phyloP scores from a whole-genome alignment of 2,888 invertebrate species.

The Carcina quercana region DNA sequence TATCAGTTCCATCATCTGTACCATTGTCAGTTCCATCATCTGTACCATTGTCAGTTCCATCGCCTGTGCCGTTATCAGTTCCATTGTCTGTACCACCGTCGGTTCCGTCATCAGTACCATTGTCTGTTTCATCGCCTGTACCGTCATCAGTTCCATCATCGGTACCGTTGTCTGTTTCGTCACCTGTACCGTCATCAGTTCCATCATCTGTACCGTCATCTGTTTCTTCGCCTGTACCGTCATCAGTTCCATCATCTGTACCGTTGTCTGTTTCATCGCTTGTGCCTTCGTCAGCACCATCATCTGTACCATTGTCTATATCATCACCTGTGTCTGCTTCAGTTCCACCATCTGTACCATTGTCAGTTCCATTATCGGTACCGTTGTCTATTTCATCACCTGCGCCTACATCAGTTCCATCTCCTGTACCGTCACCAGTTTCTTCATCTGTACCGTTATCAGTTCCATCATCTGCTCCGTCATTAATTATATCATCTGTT shows the following conservation, averaged over 20 bases:
- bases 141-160: not conserved
- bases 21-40: not conserved
- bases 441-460: too few species aligned
- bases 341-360: constrained; percentile 1
- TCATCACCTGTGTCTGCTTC: constrained; percentile 5
- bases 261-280: not conserved
- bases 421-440: too few species aligned
- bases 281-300: not conserved
- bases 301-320: not conserved
- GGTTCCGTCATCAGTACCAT: not conserved
- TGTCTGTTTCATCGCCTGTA: not conserved
- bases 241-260: not conserved
- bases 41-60: not conserved
- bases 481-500: too few species aligned
- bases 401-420: too few species aligned
- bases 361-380: not conserved
- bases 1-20: not conserved
- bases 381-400: constrained; percentile 3
- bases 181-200: too few species aligned
- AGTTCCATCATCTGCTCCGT: too few species aligned
- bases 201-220: not conserved
- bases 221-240: not conserved
- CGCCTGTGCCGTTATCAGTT: not conserved
- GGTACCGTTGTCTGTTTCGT: not conserved
- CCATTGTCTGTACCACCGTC: not conserved